Evolutionary conservation across 2,797 vertebrate genomes (phyloP).

Genomic region (Tympanoctomys barrerae): DNA sequence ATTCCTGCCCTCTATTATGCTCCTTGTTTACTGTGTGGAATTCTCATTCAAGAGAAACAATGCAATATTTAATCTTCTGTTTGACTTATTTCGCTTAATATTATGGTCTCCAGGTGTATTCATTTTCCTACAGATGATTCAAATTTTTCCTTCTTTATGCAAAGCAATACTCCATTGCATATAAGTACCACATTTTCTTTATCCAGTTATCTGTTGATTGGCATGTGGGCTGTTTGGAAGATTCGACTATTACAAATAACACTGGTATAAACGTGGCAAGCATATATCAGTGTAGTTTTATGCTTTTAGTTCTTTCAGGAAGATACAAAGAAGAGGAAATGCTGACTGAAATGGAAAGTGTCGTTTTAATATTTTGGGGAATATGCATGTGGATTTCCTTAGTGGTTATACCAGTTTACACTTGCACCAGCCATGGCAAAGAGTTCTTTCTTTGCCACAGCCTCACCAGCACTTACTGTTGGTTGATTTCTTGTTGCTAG

Average conservation of each 20-base stretch:
- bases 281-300: too few species aligned
- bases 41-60: neutral
- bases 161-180: too few species aligned
- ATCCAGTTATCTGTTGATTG: too few species aligned
- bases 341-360: neutral
- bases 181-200: too few species aligned
- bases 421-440: neutral
- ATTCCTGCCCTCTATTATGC: neutral
- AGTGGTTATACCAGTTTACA: too few species aligned
- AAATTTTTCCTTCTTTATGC: too few species aligned
- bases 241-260: too few species aligned
- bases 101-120: neutral
- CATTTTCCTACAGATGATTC: neutral
- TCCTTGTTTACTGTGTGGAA: neutral
- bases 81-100: neutral
- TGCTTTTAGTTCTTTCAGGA: neutral
- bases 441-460: neutral
- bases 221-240: too few species aligned
- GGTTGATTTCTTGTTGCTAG: too few species aligned
- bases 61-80: neutral
- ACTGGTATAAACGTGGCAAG: too few species aligned
- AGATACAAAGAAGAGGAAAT: neutral
- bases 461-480: neutral
- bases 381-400: neutral
- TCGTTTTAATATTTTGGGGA: neutral